phyloP scores from a whole-genome alignment of 2,113 vertebrate species.

The Laterallus jamaicensis region DNA sequence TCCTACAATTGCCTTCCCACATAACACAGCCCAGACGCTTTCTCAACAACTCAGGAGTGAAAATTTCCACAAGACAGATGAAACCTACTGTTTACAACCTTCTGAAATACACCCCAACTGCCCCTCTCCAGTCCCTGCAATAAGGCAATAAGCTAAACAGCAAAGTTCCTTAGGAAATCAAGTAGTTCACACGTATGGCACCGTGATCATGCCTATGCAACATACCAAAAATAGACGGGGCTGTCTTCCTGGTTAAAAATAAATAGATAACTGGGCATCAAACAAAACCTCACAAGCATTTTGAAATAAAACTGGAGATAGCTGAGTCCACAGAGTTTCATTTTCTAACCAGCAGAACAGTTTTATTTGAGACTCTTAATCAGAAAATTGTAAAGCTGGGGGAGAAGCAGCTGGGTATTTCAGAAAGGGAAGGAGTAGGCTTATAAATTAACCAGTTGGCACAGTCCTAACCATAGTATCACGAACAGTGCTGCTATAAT shows the following conservation, averaged over 20 bases:
- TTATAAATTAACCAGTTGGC: conserved; percentile 48
- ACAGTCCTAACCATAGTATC: conserved; percentile 45
- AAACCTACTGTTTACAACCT: neutral
- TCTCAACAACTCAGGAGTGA: neutral
- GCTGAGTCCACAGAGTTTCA: neutral
- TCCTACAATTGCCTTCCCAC: neutral
- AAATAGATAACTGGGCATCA: neutral
- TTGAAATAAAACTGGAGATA: neutral
- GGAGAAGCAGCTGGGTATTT: neutral
- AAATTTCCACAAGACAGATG: neutral
- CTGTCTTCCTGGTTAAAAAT: neutral
- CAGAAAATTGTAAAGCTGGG: neutral
- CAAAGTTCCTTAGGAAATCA: neutral
- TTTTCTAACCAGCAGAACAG: neutral
- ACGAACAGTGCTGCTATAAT: conserved; percentile 49
- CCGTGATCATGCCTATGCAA: neutral
- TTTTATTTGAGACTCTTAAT: neutral
- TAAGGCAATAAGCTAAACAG: neutral
- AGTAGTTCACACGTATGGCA: neutral
- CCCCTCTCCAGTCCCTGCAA: neutral
- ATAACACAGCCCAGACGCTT: neutral
- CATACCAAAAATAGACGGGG: accelerated
- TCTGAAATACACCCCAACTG: neutral
- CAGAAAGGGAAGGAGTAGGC: conserved; percentile 9
- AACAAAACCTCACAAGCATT: neutral